Evolutionary conservation across 2,888 invertebrate genomes (phyloP).

Genomic region (Tenthredo mesomela): DNA sequence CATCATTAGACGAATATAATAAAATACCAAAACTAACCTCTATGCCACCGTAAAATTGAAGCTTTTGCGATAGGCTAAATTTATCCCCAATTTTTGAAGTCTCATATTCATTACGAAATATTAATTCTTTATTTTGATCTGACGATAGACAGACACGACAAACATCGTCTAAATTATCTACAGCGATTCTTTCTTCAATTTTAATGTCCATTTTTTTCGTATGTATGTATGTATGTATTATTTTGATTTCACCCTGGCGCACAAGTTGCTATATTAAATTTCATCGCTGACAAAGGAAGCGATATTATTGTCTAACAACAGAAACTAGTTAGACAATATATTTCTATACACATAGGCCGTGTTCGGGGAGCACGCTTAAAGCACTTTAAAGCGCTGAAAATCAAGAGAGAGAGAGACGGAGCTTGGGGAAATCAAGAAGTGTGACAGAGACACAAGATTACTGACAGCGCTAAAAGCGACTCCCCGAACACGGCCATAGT

Average conservation of each 20-base stretch:
- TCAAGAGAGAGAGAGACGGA: no score
- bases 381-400: no score
- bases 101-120: slow-evolving; percentile 61
- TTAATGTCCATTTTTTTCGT: slow-evolving; percentile 31
- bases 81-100: slow-evolving; percentile 51
- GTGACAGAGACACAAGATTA: no score
- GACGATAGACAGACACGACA: slow-evolving; percentile 69
- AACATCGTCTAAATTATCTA: slow-evolving; percentile 56
- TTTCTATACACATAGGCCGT: no score
- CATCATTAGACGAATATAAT: neutral
- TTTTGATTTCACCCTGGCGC: neutral
- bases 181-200: neutral
- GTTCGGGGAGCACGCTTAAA: no score
- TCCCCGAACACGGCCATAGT: no score
- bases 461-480: no score
- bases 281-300: neutral
- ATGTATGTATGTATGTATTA: slow-evolving; percentile 25
- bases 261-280: no score
- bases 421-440: no score
- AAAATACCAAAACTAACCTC: slow-evolving; percentile 63
- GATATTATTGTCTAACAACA: neutral
- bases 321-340: neutral
- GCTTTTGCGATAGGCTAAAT: slow-evolving; percentile 61
- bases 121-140: slow-evolving; percentile 64
- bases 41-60: slow-evolving; percentile 68